Base-by-base conservation (phyloP, 2,113 vertebrate species). In the Colossoma macropomum region DNA sequence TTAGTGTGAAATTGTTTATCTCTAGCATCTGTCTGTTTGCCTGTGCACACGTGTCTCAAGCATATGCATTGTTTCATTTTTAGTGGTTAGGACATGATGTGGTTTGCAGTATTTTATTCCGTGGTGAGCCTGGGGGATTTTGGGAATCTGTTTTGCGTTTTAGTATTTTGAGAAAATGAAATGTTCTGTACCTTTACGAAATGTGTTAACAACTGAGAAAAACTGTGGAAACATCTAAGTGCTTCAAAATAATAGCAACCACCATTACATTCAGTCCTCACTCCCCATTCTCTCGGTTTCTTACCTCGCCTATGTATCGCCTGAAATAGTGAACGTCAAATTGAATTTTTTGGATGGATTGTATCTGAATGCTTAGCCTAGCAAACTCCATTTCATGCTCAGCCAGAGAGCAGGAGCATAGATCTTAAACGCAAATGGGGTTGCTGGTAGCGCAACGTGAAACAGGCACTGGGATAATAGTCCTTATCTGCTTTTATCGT, bases 311-410 rank as follows among this genome's bases (percentile, higher is more conserved):
- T 78, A 54, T 50, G 77, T 38, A 83, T 73, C 48, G 81, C 75
- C 84, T 50, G 71, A 88, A 88, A 90, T 90, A 87, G 6, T 6
- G 54, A 82, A 89, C 89, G 87, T 88, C 86, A 86, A 86, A 89
- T 80, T 75, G 81, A 88, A 84, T 90, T 90, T 88, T 71, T 88
- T 52, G 62, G 80, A 75, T 48, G 81, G 84, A 89, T 90, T 87
- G 86, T 82, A 72, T 41, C 74, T 82, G 84, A 79, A 83, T 83
- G 85, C 89, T 89, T 69, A 86, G 85, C 86, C 86, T 86, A 86
- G 86, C 84, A 92, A 91, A 91, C 88, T 89, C 89, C 76, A 91
- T 93, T 92, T 91, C 90, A 91, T 90, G 87, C 89, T 45, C 89
- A 77, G 86, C 88, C 91, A 87, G 87, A 89, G 82, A 86, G 86